Base-by-base conservation (phyloP, 2,888 invertebrate genomes). In the Laspeyria flexula region DNA sequence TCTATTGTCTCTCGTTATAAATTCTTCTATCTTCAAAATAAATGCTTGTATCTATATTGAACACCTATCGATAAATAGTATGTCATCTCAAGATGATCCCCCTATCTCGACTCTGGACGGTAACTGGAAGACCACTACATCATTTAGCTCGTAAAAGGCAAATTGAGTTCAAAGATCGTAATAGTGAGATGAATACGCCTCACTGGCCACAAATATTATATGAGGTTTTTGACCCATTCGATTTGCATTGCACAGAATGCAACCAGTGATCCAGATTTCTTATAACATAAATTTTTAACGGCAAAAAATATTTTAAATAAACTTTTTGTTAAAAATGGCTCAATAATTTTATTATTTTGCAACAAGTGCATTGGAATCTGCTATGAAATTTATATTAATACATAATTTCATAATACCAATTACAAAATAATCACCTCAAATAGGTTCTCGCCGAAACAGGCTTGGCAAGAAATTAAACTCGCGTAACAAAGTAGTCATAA, bases 401-500 rank as follows among this genome's bases (percentile, higher is more conserved):
- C 35, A 30, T 37, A 47, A 34, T 13, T 39, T 55, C 29, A 52
- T 41, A 33, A 54, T 33, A 39, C 45, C 43, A 55, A 60, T 55
- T 54, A 30, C 49, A 30, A 43, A 55, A 44, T 55, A n/a, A 51
- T 57, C 30, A 62, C 41, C 38, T 15, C 34, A 57, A 53, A 49
- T 47, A 63, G 49, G 60, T 33, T 45, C 29, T 27, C 37, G 35
- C 15, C 21, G 39, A 27, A 46, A 34, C 46, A 15, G 46, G 42
- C 34, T 38, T 39, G 38, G 35, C 44, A 55, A 55, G 31, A 43
- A 42, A 48, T 55, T 23, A 45, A 57, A 37, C 65, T 53, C 58
- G 82, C 82, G 87, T 88, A 87, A 84, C 79, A 66, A 76, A 83
- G 87, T 80, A 83, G 85, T 77, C 56, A 71, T 79, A 75, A 80